Conservation (phyloP, 2,797 vertebrate genomes). For the Loris lydekkerianus region DNA sequence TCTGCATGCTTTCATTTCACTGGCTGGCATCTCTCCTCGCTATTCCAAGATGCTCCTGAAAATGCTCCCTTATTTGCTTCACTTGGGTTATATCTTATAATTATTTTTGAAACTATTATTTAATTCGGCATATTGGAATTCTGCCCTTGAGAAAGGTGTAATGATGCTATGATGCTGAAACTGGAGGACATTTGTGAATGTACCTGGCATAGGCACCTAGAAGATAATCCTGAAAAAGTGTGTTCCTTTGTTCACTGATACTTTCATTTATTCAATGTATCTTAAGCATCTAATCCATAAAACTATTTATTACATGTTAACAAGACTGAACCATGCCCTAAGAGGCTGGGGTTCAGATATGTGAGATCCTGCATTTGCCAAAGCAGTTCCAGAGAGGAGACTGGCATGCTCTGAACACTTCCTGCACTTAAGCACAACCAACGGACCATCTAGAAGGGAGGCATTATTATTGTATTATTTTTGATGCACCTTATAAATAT, state of each 20-base stretch:
- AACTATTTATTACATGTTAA: neutral
- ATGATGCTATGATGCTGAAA: neutral
- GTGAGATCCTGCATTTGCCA: neutral
- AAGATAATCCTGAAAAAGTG: neutral
- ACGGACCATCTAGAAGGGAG: neutral
- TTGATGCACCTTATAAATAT: neutral
- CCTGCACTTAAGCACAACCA: neutral
- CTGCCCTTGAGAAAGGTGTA: conserved; percentile 10
- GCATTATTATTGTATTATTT: neutral
- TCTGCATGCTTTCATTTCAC: neutral
- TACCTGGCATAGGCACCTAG: neutral
- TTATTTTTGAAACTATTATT: conserved; percentile 50
- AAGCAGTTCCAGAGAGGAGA: neutral
- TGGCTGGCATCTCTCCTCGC: neutral
- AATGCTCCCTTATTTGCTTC: neutral
- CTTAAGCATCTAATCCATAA: neutral
- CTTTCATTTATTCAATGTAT: neutral
- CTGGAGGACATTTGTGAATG: neutral
- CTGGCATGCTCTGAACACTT: neutral
- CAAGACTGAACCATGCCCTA: neutral
- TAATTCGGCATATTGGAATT: neutral
- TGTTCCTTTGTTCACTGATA: neutral
- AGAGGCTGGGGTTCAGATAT: neutral
- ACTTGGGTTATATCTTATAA: neutral
- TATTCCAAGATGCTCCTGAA: conserved; percentile 1